These are phyloP conservation scores for Phoeniculus purpureus DNA, from an alignment of 2,797 vertebrate species.

Conservation along the genomic window DNA sequence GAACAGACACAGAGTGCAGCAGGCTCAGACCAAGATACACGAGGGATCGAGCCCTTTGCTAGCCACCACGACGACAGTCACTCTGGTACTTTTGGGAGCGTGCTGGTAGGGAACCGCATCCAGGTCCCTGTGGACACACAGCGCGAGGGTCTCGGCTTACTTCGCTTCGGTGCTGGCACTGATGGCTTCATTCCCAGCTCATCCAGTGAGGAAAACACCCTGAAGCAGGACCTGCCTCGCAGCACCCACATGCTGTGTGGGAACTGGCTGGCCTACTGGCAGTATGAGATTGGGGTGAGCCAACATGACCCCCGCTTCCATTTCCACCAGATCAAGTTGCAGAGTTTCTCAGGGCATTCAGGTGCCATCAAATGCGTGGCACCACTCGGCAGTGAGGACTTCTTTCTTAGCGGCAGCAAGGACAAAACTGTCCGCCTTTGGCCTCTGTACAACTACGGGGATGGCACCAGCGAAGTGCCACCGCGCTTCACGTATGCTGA, in stretches of 20 bases:
- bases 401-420: slow-evolving; percentile 96
- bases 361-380: slow-evolving; percentile 92
- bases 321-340: slow-evolving; percentile 97
- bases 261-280: slow-evolving; percentile 99
- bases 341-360: slow-evolving; percentile 92
- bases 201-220: slow-evolving; percentile 81
- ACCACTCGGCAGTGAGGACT: slow-evolving; percentile 90
- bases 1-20: background rate
- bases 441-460: slow-evolving; percentile 94
- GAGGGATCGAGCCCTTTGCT: slow-evolving; percentile 69
- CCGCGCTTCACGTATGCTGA: slow-evolving; percentile 86
- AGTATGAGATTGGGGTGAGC: slow-evolving; percentile 96
- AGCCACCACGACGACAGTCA: slow-evolving; percentile 76
- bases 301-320: slow-evolving; percentile 94
- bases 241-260: slow-evolving; percentile 90
- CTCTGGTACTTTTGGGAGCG: slow-evolving; percentile 94
- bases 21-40: slow-evolving; percentile 47
- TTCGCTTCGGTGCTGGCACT: slow-evolving; percentile 74
- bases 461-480: slow-evolving; percentile 89
- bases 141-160: slow-evolving; percentile 53
- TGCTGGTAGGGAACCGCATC: slow-evolving; percentile 96
- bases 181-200: slow-evolving; percentile 76
- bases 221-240: slow-evolving; percentile 93
- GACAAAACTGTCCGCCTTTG: slow-evolving; percentile 95
- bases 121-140: slow-evolving; percentile 87